A percentile compares a stretch with the other conserved stretches of the same genome.
Evolutionary conservation across 1,140 invertebrate genomes (phyloP).

Genomic region (Wasmannia auropunctata): DNA sequence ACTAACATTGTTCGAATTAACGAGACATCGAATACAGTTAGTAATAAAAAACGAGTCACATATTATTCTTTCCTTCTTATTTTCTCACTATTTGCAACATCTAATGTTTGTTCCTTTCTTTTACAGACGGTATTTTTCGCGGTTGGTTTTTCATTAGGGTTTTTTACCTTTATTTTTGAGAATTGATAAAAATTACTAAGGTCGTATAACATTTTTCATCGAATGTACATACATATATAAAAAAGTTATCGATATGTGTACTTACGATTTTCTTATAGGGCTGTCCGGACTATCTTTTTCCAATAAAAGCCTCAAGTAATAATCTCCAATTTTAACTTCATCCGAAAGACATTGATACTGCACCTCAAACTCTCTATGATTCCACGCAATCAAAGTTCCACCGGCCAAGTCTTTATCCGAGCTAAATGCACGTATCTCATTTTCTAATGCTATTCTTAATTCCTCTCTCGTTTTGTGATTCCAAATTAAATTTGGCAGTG

Average conservation of each 20-base stretch:
- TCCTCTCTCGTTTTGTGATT: conserved; percentile 99
- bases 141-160: too few relatives aligned
- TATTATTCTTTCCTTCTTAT: too few relatives aligned
- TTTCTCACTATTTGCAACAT: too few relatives aligned
- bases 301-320: conserved; percentile 97
- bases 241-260: conserved; percentile 25
- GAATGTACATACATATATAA: too few relatives aligned
- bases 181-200: too few relatives aligned
- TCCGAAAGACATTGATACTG: conserved; percentile 96
- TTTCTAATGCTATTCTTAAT: conserved; percentile 95
- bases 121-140: too few relatives aligned
- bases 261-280: conserved; percentile 94
- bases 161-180: too few relatives aligned
- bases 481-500: conserved; percentile 98
- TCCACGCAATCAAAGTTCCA: conserved; percentile 96
- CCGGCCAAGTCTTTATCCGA: conserved; percentile 96
- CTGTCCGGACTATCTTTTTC: conserved; percentile 96
- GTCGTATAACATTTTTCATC: too few relatives aligned
- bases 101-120: too few relatives aligned
- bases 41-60: too few relatives aligned
- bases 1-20: too few relatives aligned
- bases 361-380: conserved; percentile 98
- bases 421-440: conserved; percentile 96
- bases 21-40: too few relatives aligned
- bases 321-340: conserved; percentile 99